Conservation (phyloP, 2,113 vertebrate genomes). For the Ellobius talpinus region DNA sequence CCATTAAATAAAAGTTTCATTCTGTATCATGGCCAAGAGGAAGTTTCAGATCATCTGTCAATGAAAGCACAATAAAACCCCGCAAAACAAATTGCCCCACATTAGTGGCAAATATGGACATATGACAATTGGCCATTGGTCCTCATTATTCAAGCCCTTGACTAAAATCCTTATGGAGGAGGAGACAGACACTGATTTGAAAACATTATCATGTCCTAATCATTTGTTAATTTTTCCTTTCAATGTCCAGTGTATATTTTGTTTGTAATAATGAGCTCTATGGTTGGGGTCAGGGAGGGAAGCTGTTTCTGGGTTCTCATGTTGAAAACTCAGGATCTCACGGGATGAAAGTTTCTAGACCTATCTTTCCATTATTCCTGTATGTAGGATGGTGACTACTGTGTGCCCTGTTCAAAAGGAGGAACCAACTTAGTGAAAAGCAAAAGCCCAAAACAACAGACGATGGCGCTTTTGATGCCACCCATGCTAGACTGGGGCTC, state of each 20-base stretch:
- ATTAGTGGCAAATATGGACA: background rate
- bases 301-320: background rate
- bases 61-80: slow-evolving; percentile 4
- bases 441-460: background rate
- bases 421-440: background rate
- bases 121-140: background rate
- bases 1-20: slow-evolving; percentile 16
- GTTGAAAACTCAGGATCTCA: slow-evolving; percentile 1
- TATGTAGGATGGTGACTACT: too few relatives aligned
- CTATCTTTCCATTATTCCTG: background rate
- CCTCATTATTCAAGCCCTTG: background rate
- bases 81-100: background rate
- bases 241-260: background rate
- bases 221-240: slow-evolving; percentile 36
- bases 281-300: background rate
- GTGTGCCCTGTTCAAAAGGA: background rate
- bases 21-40: background rate
- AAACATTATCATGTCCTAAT: background rate
- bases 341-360: background rate
- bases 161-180: background rate
- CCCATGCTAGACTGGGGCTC: slow-evolving; percentile 59
- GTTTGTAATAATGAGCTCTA: background rate
- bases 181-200: background rate
- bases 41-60: slow-evolving; percentile 21
- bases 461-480: slow-evolving; percentile 63